Percentiles rank a stretch among this genome's conserved stretches.
Conservation (phyloP, 2,888 invertebrate species). For the Cephus spinipes region DNA sequence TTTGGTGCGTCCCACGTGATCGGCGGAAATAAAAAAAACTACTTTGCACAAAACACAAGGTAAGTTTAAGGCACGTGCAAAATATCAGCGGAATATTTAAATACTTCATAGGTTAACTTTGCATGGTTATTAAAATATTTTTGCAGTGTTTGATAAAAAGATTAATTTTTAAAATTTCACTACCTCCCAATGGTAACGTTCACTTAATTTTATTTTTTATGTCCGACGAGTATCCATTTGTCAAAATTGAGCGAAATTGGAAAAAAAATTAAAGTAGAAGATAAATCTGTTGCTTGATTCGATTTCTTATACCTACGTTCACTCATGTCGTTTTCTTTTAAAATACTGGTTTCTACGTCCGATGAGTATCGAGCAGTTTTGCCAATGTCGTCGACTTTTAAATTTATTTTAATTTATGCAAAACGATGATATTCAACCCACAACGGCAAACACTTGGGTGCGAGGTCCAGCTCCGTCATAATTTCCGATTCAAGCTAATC, state of each 20-base stretch:
- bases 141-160: background rate
- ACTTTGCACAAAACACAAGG: background rate
- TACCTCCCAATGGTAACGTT: background rate
- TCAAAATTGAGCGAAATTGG: background rate
- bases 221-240: background rate
- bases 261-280: background rate
- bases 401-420: constrained; percentile 25
- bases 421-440: constrained; percentile 8
- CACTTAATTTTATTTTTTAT: background rate
- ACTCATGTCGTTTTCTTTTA: background rate
- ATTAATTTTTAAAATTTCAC: background rate
- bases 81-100: background rate
- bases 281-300: background rate
- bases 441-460: background rate
- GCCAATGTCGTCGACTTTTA: constrained; percentile 19
- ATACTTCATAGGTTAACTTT: background rate
- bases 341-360: background rate
- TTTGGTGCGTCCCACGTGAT: background rate
- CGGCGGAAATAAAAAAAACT: background rate
- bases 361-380: background rate
- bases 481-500: background rate
- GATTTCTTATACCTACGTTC: background rate
- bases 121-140: background rate
- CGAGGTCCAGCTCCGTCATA: background rate
- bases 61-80: background rate